phyloP scores from a whole-genome alignment of 2,113 vertebrate species.

The Chaetodon trifascialis region DNA sequence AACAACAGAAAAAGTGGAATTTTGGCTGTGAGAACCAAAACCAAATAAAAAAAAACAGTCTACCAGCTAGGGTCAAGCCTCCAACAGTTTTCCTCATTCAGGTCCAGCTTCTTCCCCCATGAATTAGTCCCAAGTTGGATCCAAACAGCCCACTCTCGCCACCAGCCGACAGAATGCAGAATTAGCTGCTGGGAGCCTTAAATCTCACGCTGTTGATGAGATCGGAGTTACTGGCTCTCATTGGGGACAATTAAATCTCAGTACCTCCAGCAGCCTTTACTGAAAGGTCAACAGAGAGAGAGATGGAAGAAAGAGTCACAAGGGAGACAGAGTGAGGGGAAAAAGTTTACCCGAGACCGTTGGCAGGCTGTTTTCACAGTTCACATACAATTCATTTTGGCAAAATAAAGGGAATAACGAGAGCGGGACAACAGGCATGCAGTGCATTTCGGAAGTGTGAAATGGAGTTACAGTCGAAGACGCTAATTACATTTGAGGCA shows the following conservation, averaged over 20 bases:
- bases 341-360: neutral
- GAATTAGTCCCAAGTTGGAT: slow-evolving; percentile 37
- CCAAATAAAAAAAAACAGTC: neutral
- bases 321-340: neutral
- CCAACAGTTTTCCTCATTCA: slow-evolving; percentile 27
- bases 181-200: slow-evolving; percentile 38
- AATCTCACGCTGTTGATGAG: slow-evolving; percentile 59
- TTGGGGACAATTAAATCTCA: slow-evolving; percentile 64
- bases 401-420: slow-evolving; percentile 49
- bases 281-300: slow-evolving; percentile 56
- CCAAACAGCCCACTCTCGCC: slow-evolving; percentile 31
- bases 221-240: slow-evolving; percentile 50
- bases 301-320: slow-evolving; percentile 3
- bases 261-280: slow-evolving; percentile 43
- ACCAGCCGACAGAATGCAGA: slow-evolving; percentile 35
- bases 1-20: neutral
- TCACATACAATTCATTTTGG: slow-evolving; percentile 42
- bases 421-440: slow-evolving; percentile 37
- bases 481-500: slow-evolving; percentile 66
- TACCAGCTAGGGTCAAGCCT: neutral
- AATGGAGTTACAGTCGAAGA: slow-evolving; percentile 61
- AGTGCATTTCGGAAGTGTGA: slow-evolving; percentile 46
- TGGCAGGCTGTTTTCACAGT: slow-evolving; percentile 18
- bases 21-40: slow-evolving; percentile 1
- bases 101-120: neutral